Conservation (phyloP, 2,113 vertebrate genomes). For the Psophia crepitans region DNA sequence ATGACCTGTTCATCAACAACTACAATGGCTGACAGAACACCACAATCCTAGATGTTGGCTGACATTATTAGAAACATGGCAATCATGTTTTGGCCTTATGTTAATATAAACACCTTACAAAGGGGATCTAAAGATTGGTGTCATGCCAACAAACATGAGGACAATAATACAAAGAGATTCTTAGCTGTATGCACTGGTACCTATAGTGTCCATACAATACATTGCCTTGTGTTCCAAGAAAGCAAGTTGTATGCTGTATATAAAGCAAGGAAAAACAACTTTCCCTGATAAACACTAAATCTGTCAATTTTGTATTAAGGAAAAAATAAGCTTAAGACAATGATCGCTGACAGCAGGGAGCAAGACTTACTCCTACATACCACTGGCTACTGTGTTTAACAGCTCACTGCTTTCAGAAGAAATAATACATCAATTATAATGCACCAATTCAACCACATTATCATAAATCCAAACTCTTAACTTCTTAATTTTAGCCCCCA, state of each 20-base stretch:
- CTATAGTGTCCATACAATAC: not conserved
- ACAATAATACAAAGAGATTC: not conserved
- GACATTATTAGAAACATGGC: not conserved
- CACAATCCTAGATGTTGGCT: not conserved
- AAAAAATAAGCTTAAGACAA: not conserved
- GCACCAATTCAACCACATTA: conserved; percentile 1
- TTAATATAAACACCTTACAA: not conserved
- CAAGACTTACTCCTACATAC: conserved; percentile 27
- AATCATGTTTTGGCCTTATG: not conserved
- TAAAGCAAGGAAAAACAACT: not conserved
- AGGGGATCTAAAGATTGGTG: not conserved
- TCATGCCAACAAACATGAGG: not conserved
- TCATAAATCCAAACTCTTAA: conserved; percentile 46
- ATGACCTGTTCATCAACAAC: not conserved
- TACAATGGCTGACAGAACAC: not conserved
- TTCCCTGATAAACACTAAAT: not conserved
- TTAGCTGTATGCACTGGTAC: not conserved
- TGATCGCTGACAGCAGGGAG: not conserved
- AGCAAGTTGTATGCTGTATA: not conserved
- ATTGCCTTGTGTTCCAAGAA: not conserved
- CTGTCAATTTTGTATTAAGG: not conserved
- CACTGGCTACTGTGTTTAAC: not conserved
- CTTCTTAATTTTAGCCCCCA: conserved; percentile 30
- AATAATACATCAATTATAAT: conserved; percentile 10
- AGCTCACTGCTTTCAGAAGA: not conserved